Conservation (phyloP, 92 coral and sea anemone genomes). For the Porites cylindrica region DNA sequence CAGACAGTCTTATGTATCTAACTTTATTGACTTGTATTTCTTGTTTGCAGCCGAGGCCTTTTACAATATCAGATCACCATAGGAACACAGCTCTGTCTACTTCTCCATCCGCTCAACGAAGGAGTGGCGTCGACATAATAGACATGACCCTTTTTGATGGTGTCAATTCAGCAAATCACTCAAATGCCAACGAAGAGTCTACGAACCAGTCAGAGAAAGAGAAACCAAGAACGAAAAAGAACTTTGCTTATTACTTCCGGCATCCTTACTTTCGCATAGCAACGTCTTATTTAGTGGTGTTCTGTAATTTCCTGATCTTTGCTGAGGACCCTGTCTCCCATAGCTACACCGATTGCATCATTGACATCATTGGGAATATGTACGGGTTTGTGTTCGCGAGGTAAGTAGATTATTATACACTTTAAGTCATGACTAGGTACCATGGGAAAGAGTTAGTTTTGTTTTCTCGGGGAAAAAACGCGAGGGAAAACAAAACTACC, state of each 20-base stretch:
- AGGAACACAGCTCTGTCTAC: background rate
- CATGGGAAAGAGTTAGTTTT: no score
- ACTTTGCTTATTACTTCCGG: constrained; percentile 77
- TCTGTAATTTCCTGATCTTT: constrained; percentile 87
- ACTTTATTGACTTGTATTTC: background rate
- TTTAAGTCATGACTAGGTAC: no score
- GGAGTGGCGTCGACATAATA: constrained; percentile 22
- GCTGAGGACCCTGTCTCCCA: constrained; percentile 96
- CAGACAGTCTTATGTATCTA: background rate
- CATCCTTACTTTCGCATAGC: constrained; percentile 86
- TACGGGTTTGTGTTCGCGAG: constrained; percentile 83
- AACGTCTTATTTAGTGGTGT: constrained; percentile 85
- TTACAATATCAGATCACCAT: background rate
- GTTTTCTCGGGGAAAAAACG: no score
- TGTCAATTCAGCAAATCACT: constrained; percentile 10
- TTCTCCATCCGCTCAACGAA: constrained; percentile 2
- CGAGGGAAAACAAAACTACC: no score
- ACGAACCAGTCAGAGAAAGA: constrained; percentile 26
- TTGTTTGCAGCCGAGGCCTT: constrained; percentile 18
- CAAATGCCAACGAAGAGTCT: constrained; percentile 29
- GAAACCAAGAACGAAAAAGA: constrained; percentile 42
- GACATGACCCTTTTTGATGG: constrained; percentile 67
- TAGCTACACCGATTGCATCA: constrained; percentile 84
- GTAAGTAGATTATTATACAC: constrained; percentile 35
- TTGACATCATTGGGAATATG: constrained; percentile 89